These are phyloP conservation scores for Corydoras sp. DNA, from an alignment of 2,113 vertebrate genomes.

Conservation along the genomic window DNA sequence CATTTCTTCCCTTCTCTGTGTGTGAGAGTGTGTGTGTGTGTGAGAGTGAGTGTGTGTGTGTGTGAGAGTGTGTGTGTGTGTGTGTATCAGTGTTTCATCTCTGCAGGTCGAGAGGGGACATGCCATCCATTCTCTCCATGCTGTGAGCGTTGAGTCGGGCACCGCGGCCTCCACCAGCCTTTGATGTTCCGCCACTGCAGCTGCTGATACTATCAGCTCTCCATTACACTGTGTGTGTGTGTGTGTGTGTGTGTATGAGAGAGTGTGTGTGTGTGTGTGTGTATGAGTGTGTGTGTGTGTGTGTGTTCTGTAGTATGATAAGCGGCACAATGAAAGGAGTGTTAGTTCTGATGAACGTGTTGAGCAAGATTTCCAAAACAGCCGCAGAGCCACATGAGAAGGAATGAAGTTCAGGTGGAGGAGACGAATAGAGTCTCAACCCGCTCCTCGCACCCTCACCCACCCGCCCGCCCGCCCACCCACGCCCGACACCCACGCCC, in stretches of 20 bases:
- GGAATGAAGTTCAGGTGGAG: background rate
- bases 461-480: too few species aligned
- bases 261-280: background rate
- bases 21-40: too few species aligned
- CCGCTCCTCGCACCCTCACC: too few species aligned
- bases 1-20: too few species aligned
- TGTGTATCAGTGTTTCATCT: constrained; percentile 30
- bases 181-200: constrained; percentile 57
- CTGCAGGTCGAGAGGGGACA: constrained; percentile 28
- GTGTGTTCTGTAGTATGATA: constrained; percentile 46
- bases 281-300: constrained; percentile 51
- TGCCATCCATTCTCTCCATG: constrained; percentile 15
- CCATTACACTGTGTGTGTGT: constrained; percentile 54
- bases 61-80: background rate
- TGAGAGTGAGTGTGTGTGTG: too few species aligned
- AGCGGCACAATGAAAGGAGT: constrained; percentile 58
- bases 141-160: constrained; percentile 20
- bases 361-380: constrained; percentile 26
- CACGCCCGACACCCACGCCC: too few species aligned
- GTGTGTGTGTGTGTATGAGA: constrained; percentile 13
- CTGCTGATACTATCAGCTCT: constrained; percentile 62
- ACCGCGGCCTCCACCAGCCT: constrained; percentile 38
- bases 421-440: background rate
- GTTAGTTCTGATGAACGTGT: constrained; percentile 57
- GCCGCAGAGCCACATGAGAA: constrained; percentile 23